Base-by-base conservation (phyloP, 2,113 vertebrate genomes). In the Tautogolabrus adspersus region DNA sequence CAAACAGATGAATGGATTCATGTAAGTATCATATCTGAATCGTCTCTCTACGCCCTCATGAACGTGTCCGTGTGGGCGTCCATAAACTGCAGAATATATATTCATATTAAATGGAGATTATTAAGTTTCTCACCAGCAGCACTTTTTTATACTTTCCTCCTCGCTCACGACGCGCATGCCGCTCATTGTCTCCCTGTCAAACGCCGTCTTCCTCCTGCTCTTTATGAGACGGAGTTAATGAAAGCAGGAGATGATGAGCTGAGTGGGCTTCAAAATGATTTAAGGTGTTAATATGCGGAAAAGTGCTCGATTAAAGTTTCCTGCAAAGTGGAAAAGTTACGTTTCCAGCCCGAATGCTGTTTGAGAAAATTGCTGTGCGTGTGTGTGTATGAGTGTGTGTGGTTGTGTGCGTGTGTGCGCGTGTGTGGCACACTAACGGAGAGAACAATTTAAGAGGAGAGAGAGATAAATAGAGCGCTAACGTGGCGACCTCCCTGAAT, bases 81-180 rank as follows among this genome's bases (percentile, higher is more conserved):
- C 6, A 16, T 13, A 37, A 61, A 21, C 51, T 30, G 71, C 51
- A 52, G 57, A 40, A 59, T 38, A 42, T 49, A 23, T 22, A 62
- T 75, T 76, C 52, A 79, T 79, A 66, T 82, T 60, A 40, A 77
- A 37, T 42, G 4, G 46, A 34, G 54, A 52, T 75, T 63, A 72
- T 67, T 70, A 58, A 62, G 19, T 74, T 63, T 66, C 60, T 74
- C 44, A 18, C 5, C 21, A 2, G 63, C 55, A 51, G 57, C 26
- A 26, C 26, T 13, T 10, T 62, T 19, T 59, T 18, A 12, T 16
- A 10, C 37, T 16, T 1, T 56, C 23, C 10, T 23, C 57, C 22
- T 69, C 26, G 46, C 16, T 58, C 58, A 61, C 16, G 7, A 51
- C 15, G 1, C 62, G 42, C n/a, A 42, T 34, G 19, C 18, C 13